A percentile compares a stretch with the other conserved stretches of the same genome.
Conservation (phyloP, 2,888 invertebrate species). For the Aspidiotus rigidus region DNA sequence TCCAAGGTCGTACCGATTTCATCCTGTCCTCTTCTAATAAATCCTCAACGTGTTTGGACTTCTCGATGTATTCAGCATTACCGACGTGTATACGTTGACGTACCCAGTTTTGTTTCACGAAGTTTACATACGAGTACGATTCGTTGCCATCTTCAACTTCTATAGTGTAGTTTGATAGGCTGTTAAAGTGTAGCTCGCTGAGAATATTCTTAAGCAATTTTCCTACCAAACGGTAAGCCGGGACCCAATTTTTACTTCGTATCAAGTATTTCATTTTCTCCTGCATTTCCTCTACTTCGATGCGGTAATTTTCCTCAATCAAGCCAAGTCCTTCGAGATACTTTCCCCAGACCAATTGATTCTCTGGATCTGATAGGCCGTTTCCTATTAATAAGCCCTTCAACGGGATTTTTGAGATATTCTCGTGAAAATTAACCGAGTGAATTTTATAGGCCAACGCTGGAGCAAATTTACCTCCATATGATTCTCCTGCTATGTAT, state of each 20-base stretch:
- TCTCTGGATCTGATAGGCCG: slow-evolving; percentile 9
- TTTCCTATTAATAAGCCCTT: slow-evolving; percentile 15
- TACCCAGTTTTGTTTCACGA: background rate
- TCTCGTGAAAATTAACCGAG: background rate
- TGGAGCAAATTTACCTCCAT: slow-evolving; percentile 8
- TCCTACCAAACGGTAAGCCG: background rate
- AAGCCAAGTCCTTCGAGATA: too few relatives aligned
- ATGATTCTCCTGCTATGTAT: slow-evolving; percentile 18
- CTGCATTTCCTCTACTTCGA: background rate
- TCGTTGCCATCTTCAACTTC: too few relatives aligned
- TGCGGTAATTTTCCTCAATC: background rate
- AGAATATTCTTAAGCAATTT: too few relatives aligned
- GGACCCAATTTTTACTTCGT: background rate
- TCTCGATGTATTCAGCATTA: background rate
- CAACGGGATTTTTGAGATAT: background rate
- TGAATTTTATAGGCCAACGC: slow-evolving; percentile 1
- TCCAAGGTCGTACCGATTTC: too few relatives aligned
- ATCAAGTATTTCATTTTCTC: background rate
- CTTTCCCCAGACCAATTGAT: background rate
- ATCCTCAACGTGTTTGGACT: too few relatives aligned
- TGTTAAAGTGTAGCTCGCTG: too few relatives aligned
- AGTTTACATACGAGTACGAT: background rate
- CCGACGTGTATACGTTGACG: background rate
- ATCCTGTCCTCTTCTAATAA: too few relatives aligned
- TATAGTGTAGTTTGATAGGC: too few relatives aligned